Conservation (phyloP, 2,797 vertebrate genomes). For the Lophius americanus region DNA sequence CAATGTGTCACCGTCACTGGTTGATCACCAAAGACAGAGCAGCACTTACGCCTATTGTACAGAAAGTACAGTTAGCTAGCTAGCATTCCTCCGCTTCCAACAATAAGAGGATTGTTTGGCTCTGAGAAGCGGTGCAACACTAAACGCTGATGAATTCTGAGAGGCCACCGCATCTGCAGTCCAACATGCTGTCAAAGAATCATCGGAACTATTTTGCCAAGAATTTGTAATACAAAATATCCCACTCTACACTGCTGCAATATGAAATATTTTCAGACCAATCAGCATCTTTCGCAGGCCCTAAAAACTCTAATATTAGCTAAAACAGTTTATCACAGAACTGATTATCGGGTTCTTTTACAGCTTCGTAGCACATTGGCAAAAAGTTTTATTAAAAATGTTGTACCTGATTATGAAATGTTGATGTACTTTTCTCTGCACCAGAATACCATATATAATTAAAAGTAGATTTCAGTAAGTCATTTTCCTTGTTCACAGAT, state of each 20-base stretch:
- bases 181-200: background rate
- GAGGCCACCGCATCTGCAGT: slow-evolving; percentile 25
- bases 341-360: no score
- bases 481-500: no score
- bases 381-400: no score
- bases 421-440: background rate
- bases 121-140: slow-evolving; percentile 29
- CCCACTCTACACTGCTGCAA: no score
- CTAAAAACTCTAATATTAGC: no score
- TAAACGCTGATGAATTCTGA: slow-evolving; percentile 14
- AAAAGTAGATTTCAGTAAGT: no score
- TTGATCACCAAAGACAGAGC: slow-evolving; percentile 41
- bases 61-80: slow-evolving; percentile 39
- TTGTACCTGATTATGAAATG: no score
- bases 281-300: no score
- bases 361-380: no score
- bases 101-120: slow-evolving; percentile 58
- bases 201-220: no score
- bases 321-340: no score
- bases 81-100: slow-evolving; percentile 37
- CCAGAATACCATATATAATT: background rate
- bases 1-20: slow-evolving; percentile 48
- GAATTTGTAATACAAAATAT: background rate
- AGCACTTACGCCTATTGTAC: slow-evolving; percentile 31
- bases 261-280: no score